Percentiles rank a stretch among this genome's conserved stretches.
Evolutionary conservation across 2,113 vertebrate species (phyloP).

Genomic region (Dromaius novaehollandiae): DNA sequence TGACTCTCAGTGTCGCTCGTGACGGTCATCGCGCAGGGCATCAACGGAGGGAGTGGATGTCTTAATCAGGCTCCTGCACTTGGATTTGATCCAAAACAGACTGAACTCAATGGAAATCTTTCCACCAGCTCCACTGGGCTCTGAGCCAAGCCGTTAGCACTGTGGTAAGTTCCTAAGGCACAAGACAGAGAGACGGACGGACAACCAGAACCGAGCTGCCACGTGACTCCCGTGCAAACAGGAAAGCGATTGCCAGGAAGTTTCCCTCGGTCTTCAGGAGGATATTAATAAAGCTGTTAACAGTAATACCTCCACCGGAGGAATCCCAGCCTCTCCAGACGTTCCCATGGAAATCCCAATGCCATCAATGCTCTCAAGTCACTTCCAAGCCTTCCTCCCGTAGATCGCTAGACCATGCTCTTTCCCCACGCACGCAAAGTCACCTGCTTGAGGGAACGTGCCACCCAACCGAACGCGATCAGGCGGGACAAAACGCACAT

Average conservation of each 20-base stretch:
- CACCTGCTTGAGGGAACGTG: neutral
- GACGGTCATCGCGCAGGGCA: neutral
- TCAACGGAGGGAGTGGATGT: neutral
- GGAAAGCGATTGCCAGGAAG: rapidly evolving
- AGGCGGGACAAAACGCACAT: neutral
- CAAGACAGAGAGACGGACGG: neutral
- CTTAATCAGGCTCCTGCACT: neutral
- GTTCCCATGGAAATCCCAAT: neutral
- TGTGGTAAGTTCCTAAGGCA: neutral
- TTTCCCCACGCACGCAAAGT: too few species aligned
- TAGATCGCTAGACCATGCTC: neutral
- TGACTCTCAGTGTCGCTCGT: rapidly evolving
- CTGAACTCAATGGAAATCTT: neutral
- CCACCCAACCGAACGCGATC: neutral
- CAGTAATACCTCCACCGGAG: rapidly evolving
- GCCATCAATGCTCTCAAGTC: neutral
- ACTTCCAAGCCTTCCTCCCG: neutral
- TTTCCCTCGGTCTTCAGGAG: neutral
- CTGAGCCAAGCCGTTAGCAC: neutral
- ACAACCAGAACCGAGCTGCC: neutral
- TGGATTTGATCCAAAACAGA: neutral
- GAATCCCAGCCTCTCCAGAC: neutral
- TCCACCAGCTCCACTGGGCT: neutral
- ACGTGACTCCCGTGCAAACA: rapidly evolving
- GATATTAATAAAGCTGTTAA: rapidly evolving